Evolutionary conservation across 1,140 invertebrate species (phyloP).

Genomic region (Mamestra configurata): DNA sequence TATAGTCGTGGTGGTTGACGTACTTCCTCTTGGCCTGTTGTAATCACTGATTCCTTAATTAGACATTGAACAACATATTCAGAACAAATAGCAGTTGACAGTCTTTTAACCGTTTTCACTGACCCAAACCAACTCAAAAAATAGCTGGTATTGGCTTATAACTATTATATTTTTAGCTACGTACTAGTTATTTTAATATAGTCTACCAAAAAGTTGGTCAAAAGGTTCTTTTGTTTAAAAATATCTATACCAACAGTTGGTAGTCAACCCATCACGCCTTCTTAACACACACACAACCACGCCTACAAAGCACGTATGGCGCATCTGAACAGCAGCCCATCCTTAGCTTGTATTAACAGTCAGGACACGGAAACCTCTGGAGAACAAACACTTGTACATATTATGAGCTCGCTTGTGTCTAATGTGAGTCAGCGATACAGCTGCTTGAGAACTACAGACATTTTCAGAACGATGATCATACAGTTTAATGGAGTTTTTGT

Average conservation of each 20-base stretch:
- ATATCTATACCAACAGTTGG: no score
- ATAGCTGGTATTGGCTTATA: no score
- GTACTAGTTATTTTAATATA: no score
- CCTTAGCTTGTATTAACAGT: conserved; percentile 63
- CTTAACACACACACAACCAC: background rate
- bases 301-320: conserved; percentile 58
- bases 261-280: background rate
- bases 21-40: background rate
- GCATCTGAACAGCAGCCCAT: conserved; percentile 54
- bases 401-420: conserved; percentile 18
- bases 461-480: background rate
- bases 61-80: no score
- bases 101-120: no score
- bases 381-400: conserved; percentile 18
- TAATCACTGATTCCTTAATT: background rate
- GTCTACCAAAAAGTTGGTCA: no score
- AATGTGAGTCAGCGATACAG: conserved; percentile 25
- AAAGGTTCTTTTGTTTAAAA: no score
- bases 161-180: no score
- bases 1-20: background rate
- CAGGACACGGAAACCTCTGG: background rate
- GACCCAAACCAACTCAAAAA: no score
- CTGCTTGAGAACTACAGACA: background rate
- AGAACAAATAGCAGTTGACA: no score
- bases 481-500: no score